Base-by-base conservation (phyloP, 2,797 vertebrate genomes). In the Tolypeutes matacus region DNA sequence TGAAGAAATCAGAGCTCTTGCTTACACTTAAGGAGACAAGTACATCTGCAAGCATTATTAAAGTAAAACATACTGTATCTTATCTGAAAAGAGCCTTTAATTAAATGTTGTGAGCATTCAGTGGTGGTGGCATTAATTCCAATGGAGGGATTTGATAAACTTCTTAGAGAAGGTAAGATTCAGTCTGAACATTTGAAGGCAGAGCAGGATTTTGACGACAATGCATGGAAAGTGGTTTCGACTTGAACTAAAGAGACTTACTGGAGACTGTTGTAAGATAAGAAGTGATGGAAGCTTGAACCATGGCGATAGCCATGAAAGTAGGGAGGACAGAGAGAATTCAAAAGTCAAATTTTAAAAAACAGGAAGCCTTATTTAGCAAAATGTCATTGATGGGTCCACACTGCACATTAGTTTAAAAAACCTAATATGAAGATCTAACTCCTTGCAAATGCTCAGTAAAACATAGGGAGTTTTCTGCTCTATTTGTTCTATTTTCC, bases 181-280 rank as follows among this genome's bases (percentile, higher is more conserved):
- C 17, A 73, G 46, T 87, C 29, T 72, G 69, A 93, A 27, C 34
- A 23, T 86, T 39, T 82, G 51, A 95, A 95, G 51, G 25, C 29
- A 86, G 81, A 95, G 60, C 17, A 70, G 72, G 14, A 73, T 93
- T 94, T 86, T 90, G 72, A 85, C 62, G 92, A 77, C 39, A 86
- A 31, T 4, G 42, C 77, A 27, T 86, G 82, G 58, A 53, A 64
- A 76, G 0, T 51, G 39, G 17, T 83, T 95, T 92, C 62, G 53
- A 93, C 34, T 36, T 72, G 23, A 64, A 10, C 11, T 76, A 60
- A 91, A 64, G 53, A 87, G 27, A 46, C 21, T 9, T 60, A 23
- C 3, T 69, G 29, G 77, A 90, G 65, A 23, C 46, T 51, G 3
- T 83, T 39, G 0, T 49, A 88, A 92, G 49, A 85, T 11, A 84